Evolutionary conservation across 2,888 invertebrate genomes (phyloP).

Genomic region (Pycnomerus fuliginosus): DNA sequence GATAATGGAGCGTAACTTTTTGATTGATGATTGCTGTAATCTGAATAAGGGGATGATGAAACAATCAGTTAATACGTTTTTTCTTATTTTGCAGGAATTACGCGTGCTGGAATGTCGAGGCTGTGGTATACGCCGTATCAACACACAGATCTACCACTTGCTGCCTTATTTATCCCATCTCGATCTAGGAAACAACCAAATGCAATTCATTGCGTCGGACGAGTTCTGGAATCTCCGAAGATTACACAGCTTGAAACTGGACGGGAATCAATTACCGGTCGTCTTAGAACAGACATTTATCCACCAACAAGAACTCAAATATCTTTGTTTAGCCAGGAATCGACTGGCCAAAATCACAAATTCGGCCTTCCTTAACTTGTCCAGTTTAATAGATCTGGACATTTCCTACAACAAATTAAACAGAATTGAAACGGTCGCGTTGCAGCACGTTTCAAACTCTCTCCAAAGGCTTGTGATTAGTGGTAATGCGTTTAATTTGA

Average conservation of each 20-base stretch:
- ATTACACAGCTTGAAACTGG: slow-evolving; percentile 64
- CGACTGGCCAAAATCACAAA: slow-evolving; percentile 73
- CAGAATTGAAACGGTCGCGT: slow-evolving; percentile 63
- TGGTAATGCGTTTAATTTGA: slow-evolving; percentile 66
- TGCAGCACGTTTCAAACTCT: slow-evolving; percentile 62
- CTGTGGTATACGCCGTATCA: slow-evolving; percentile 71
- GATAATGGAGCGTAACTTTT: too few relatives aligned
- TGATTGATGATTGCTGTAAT: too few relatives aligned
- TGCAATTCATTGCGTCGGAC: slow-evolving; percentile 72
- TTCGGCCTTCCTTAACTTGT: slow-evolving; percentile 71
- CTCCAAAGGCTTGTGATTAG: slow-evolving; percentile 68
- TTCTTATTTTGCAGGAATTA: slow-evolving; percentile 70
- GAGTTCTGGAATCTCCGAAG: slow-evolving; percentile 70
- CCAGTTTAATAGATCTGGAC: slow-evolving; percentile 68
- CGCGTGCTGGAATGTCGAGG: slow-evolving; percentile 69
- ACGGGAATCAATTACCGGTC: slow-evolving; percentile 76
- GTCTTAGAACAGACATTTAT: slow-evolving; percentile 71
- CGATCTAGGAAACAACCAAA: slow-evolving; percentile 75
- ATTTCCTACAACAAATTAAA: slow-evolving; percentile 75
- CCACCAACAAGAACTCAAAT: slow-evolving; percentile 50
- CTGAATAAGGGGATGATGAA: too few relatives aligned
- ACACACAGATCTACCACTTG: slow-evolving; percentile 77
- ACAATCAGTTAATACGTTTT: too few relatives aligned
- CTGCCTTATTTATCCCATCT: slow-evolving; percentile 70
- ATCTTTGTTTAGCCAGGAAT: slow-evolving; percentile 67